Conservation (phyloP, 2,113 vertebrate genomes). For the Osmerus mordax region DNA sequence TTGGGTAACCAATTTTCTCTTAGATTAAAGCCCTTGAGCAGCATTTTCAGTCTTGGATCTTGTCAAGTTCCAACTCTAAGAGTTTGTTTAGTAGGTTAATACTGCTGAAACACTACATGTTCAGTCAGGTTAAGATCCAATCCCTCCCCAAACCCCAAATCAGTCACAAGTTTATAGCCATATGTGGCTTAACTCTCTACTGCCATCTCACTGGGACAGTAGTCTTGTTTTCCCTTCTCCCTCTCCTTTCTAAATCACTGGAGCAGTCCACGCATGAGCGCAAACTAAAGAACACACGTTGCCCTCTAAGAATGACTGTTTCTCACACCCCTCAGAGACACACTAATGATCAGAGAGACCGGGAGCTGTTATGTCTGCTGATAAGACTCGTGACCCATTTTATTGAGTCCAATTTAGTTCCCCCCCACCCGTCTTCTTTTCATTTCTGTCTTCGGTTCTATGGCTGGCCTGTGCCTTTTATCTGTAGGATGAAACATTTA, state of each 20-base stretch:
- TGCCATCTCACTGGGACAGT: too few relatives aligned
- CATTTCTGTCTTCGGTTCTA: background rate
- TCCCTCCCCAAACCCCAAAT: slow-evolving; percentile 9
- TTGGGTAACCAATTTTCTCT: background rate
- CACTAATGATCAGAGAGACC: slow-evolving; percentile 15
- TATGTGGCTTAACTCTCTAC: too few relatives aligned
- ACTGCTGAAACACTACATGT: background rate
- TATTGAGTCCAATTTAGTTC: background rate
- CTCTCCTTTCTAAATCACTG: too few relatives aligned
- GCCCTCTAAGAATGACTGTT: slow-evolving; percentile 2
- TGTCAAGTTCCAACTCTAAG: too few relatives aligned
- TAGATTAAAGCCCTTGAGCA: background rate
- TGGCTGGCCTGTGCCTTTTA: background rate
- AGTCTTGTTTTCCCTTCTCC: too few relatives aligned
- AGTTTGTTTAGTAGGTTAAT: too few relatives aligned
- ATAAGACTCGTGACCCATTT: slow-evolving; percentile 23
- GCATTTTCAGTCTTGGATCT: background rate
- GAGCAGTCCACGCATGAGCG: slow-evolving; percentile 18
- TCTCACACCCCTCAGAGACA: slow-evolving; percentile 18
- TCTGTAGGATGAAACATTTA: too few relatives aligned
- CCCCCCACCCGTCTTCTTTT: background rate
- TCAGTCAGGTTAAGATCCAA: background rate
- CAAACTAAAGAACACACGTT: slow-evolving; percentile 10
- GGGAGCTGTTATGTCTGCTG: slow-evolving; percentile 12
- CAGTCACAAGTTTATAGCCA: slow-evolving; percentile 10